phyloP scores from a whole-genome alignment of 2,888 invertebrate genomes.

The Willowsia nigromaculata region DNA sequence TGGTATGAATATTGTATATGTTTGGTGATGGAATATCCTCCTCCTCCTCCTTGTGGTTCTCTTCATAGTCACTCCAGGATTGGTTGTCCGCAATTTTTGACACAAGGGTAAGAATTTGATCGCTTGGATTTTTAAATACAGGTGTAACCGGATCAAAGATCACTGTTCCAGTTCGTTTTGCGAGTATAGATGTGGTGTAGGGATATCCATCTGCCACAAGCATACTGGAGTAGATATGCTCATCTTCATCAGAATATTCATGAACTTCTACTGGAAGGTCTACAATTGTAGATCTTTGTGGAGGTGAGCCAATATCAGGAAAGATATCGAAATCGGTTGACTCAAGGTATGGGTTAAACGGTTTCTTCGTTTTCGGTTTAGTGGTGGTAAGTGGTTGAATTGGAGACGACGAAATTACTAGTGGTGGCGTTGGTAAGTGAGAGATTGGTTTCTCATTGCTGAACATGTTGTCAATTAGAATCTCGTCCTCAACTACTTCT shows the following conservation, averaged over 20 bases:
- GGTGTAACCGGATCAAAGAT: constrained; percentile 59
- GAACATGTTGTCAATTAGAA: not conserved
- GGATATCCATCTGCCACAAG: constrained; percentile 36
- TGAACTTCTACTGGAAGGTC: constrained; percentile 70
- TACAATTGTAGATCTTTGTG: constrained; percentile 61
- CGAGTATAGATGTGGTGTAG: constrained; percentile 48
- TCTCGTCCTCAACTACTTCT: not conserved
- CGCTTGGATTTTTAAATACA: constrained; percentile 45
- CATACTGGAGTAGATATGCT: constrained; percentile 49
- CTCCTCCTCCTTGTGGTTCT: constrained; percentile 72
- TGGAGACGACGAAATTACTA: constrained; percentile 41
- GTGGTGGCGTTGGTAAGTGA: constrained; percentile 74
- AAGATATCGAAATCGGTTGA: constrained; percentile 63
- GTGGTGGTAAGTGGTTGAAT: constrained; percentile 40
- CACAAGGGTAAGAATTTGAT: constrained; percentile 73
- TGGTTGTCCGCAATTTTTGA: constrained; percentile 70
- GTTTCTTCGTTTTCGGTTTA: constrained; percentile 62
- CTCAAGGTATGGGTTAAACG: constrained; percentile 39
- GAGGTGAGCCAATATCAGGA: constrained; percentile 67
- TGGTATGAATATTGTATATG: constrained; percentile 76
- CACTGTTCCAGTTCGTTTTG: constrained; percentile 67
- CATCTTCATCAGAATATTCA: constrained; percentile 71
- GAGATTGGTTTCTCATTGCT: constrained; percentile 61
- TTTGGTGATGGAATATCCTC: constrained; percentile 69
- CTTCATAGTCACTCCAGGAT: constrained; percentile 60